Evolutionary conservation across 2,888 invertebrate species (phyloP), one percentile per base, ranked within the genome.

Genomic region (Cyaniris semiargus): DNA sequence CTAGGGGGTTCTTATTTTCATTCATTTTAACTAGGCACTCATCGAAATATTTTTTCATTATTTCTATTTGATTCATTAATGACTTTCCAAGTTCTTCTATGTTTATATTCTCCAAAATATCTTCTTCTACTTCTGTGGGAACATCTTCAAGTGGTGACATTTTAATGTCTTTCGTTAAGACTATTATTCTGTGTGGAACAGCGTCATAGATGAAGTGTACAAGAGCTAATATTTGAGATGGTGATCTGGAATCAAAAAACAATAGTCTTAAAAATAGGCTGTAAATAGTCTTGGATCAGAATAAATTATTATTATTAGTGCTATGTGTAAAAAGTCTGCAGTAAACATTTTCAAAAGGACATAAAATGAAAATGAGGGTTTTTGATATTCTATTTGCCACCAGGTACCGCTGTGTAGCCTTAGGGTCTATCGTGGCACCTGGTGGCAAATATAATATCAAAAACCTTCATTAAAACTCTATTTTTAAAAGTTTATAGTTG

Each of bases 201-300:
- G 83, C 84, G 74, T 91, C 88, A 58, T 92, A 86, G 15, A 95
- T 86, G 79, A 86, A 88, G 80, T 93, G 91, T 27, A 94, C 86
- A 5, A 95, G 81, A 0, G 88, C 84, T 34, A 91, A 70, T 0
- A 94, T 82, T 85, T 90, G 90, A 1, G 87, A 83, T 58, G 87
- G 80, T 23, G 85, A 84, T 79, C 95, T 95, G 87, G 81, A 92
- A 53, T 53, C 1, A 53, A 5, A 53, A 91, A 70, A 53, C 70
- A 31, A 76, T 48, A 38, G 31, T 31, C 18, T 75, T 44, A 44
- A 13, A 38, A 44, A 44, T 44, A 44, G 3, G 13, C 18, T 48
- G 48, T 15, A 53, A 18, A 48, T 10, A 10, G 44, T 44, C 10
- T 38, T 1, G 1, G 1, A 38, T 38, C 44, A 44, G 44, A 44